Evolutionary conservation across 1,140 invertebrate genomes (phyloP).

Genomic region (Bombus waltoni): DNA sequence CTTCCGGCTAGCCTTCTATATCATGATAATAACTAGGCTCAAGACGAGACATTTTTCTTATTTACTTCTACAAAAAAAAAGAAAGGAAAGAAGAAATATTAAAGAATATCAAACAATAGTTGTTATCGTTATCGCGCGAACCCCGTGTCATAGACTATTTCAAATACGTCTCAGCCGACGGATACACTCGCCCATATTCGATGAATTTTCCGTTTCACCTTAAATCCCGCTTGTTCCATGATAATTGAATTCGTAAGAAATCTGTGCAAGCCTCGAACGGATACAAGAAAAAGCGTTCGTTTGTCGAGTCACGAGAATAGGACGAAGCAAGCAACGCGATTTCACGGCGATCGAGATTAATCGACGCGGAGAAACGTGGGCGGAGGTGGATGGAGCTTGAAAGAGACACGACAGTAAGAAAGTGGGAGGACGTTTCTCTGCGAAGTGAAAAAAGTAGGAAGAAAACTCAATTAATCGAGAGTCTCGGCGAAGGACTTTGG

Average conservation of each 20-base stretch:
- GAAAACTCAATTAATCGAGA: constrained; percentile 68
- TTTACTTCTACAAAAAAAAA: background rate
- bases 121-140: background rate
- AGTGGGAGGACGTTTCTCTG: constrained; percentile 42
- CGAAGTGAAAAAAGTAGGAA: constrained; percentile 55
- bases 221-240: constrained; percentile 38
- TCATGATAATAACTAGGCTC: background rate
- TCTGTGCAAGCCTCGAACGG: constrained; percentile 20
- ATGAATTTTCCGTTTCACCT: background rate
- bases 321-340: constrained; percentile 47
- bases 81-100: background rate
- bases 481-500: constrained; percentile 57
- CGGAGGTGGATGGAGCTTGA: constrained; percentile 26
- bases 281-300: constrained; percentile 34
- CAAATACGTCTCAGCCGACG: background rate
- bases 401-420: constrained; percentile 51
- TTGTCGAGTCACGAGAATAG: constrained; percentile 34
- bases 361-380: constrained; percentile 34
- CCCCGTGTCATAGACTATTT: background rate
- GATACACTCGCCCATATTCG: no score
- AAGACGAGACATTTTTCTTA: background rate
- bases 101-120: background rate
- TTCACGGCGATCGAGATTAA: constrained; percentile 63
- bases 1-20: background rate
- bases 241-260: constrained; percentile 43